These are phyloP conservation scores for Somateria mollissima DNA, from an alignment of 2,797 vertebrate species.

Conservation along the genomic window DNA sequence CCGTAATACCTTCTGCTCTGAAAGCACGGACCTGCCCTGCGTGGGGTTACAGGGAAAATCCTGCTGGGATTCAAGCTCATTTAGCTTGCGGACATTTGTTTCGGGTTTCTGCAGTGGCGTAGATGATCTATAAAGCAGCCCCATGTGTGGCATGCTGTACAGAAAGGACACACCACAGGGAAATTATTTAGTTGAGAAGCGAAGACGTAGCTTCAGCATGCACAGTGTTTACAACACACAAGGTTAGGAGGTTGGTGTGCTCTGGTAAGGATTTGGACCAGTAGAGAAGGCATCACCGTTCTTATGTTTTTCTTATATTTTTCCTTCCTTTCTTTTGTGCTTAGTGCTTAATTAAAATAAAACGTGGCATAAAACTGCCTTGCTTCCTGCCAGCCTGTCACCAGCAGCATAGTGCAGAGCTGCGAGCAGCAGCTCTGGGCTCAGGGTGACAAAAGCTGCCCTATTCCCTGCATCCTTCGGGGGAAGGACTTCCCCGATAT, in stretches of 20 bases:
- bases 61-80: not conserved
- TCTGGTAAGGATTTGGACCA: not conserved
- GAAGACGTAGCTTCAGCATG: not conserved
- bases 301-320: not conserved
- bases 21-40: accelerated
- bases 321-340: not conserved
- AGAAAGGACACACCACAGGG: not conserved
- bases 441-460: not conserved
- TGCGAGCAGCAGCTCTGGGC: not conserved
- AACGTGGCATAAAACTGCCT: accelerated
- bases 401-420: not conserved
- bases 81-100: not conserved
- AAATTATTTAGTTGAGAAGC: not conserved
- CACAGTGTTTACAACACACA: not conserved
- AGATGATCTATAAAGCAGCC: not conserved
- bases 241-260: accelerated
- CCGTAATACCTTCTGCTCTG: not conserved
- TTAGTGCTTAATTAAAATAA: not conserved
- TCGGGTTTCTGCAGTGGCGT: not conserved
- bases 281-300: not conserved
- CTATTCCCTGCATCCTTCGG: not conserved
- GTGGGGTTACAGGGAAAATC: not conserved
- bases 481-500: not conserved
- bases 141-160: not conserved
- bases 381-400: not conserved